Conservation (phyloP, 2,888 invertebrate species). For the Drosophila mimica region DNA sequence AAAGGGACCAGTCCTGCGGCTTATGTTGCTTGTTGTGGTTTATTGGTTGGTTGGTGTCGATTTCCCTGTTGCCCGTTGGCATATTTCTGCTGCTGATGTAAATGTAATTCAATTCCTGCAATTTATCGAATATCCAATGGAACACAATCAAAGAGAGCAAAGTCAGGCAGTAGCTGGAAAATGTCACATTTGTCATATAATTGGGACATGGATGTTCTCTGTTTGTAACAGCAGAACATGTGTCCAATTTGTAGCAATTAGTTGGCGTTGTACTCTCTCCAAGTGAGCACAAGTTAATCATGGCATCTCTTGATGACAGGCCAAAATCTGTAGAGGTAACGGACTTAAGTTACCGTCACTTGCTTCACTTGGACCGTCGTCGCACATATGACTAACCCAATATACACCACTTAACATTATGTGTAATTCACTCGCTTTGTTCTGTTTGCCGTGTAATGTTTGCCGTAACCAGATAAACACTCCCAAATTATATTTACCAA, state of each 20-base stretch:
- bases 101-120: conserved; percentile 45
- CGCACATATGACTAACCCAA: background rate
- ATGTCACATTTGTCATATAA: conserved; percentile 22
- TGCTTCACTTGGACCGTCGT: conserved; percentile 30
- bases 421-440: conserved; percentile 25
- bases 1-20: too few relatives aligned
- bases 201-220: conserved; percentile 9
- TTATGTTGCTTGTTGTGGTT: conserved; percentile 3
- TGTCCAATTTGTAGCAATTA: conserved; percentile 15
- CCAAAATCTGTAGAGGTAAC: conserved; percentile 11
- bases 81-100: conserved; percentile 30
- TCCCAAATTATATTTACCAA: conserved; percentile 38
- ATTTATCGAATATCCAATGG: conserved; percentile 42
- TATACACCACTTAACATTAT: conserved; percentile 14
- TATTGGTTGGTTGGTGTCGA: background rate
- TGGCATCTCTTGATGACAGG: conserved; percentile 23
- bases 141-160: background rate
- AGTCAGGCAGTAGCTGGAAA: conserved; percentile 8
- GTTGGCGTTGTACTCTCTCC: background rate
- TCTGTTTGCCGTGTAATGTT: conserved; percentile 29
- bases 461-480: conserved; percentile 10
- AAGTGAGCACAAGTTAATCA: conserved; percentile 7
- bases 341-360: conserved; percentile 28
- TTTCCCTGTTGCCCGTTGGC: conserved; percentile 12
- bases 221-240: conserved; percentile 17